Conservation (phyloP, 2,113 vertebrate species). For the Gila orcuttii region DNA sequence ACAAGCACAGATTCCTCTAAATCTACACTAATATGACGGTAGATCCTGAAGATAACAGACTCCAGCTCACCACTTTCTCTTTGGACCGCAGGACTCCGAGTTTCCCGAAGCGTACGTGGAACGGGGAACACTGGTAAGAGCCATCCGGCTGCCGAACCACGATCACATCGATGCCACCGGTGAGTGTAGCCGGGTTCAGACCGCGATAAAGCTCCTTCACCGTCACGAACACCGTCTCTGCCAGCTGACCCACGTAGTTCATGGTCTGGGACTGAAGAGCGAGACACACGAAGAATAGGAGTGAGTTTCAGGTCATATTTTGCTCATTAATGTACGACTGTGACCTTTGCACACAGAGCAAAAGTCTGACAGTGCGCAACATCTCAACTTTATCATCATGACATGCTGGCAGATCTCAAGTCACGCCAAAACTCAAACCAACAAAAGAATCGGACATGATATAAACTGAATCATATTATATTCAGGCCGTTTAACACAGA, state of each 20-base stretch:
- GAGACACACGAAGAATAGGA: not conserved
- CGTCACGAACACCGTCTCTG: slow-evolving; percentile 85
- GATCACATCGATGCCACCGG: slow-evolving; percentile 89
- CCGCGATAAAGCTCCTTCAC: slow-evolving; percentile 90
- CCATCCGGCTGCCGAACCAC: slow-evolving; percentile 90
- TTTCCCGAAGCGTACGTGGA: slow-evolving; percentile 94
- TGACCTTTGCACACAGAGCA: slow-evolving; percentile 15
- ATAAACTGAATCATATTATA: not conserved
- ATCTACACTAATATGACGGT: not conserved
- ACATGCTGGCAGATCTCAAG: not conserved
- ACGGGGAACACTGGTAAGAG: slow-evolving; percentile 90
- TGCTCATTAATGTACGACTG: not conserved
- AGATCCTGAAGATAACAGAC: not conserved
- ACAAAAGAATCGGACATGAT: not conserved
- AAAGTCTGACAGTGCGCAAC: slow-evolving; percentile 1
- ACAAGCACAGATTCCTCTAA: not conserved
- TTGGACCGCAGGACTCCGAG: slow-evolving; percentile 89
- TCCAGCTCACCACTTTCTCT: slow-evolving; percentile 89
- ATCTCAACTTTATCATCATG: slow-evolving; percentile 16
- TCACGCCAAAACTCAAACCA: not conserved
- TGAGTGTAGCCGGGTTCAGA: slow-evolving; percentile 90
- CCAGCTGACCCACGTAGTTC: slow-evolving; percentile 93
- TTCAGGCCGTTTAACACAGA: not conserved
- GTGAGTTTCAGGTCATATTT: not conserved
- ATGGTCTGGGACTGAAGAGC: slow-evolving; percentile 81